phyloP scores from a whole-genome alignment of 2,113 vertebrate species.

The Vidua chalybeata region DNA sequence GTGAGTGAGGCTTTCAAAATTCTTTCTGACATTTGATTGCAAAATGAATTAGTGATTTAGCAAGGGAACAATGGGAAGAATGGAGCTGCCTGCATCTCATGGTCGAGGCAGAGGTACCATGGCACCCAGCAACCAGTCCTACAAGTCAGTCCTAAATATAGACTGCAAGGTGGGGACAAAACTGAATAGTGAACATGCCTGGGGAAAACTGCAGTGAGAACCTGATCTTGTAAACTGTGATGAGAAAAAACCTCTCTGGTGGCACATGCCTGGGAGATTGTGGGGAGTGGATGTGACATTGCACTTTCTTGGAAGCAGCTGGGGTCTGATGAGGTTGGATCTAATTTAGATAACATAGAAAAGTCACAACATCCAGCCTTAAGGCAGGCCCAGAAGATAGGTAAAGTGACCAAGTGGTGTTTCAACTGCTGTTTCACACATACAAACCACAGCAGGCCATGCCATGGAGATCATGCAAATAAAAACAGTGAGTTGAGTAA shows the following conservation, averaged over 20 bases:
- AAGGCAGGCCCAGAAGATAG: not conserved
- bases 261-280: fast-evolving
- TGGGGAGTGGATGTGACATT: fast-evolving
- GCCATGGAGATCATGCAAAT: not conserved
- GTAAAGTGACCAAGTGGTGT: not conserved
- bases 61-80: not conserved
- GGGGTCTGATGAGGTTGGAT: not conserved
- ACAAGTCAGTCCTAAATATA: not conserved
- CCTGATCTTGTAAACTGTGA: not conserved
- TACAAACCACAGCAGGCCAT: not conserved
- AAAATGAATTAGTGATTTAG: not conserved
- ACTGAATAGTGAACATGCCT: not conserved
- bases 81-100: fast-evolving
- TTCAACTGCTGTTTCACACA: not conserved
- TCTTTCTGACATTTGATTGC: not conserved
- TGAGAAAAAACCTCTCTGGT: not conserved
- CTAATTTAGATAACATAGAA: not conserved
- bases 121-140: not conserved
- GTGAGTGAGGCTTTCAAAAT: not conserved
- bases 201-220: not conserved
- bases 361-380: not conserved
- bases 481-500: not conserved
- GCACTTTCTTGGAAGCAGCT: not conserved
- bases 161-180: not conserved
- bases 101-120: fast-evolving